Evolutionary conservation across 2,797 vertebrate genomes (phyloP), one percentile per base, ranked within the genome.

Genomic region (Aratinga solstitialis): DNA sequence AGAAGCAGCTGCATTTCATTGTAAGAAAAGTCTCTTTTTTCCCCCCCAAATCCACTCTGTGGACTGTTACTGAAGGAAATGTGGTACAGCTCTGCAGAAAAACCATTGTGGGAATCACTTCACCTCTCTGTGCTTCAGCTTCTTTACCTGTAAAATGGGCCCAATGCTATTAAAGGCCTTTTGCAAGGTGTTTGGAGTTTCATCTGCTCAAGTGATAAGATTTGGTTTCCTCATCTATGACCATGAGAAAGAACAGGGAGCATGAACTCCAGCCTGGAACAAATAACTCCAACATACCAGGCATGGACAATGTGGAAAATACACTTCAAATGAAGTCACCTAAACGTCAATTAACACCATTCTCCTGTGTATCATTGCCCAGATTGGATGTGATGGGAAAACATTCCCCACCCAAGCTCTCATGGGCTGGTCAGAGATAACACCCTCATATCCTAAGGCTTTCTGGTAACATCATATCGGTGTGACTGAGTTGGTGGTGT

Each of bases 81-180:
- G 24, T 2, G 18, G 23, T 17, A 27, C 56, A 36, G 30, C 18
- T 80, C 48, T 43, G 66, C 2, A 14, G 76, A 45, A 54, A 68
- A 66, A 29, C 40, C 8, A 2, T 30, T 5, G 3, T 0, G 0
- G 5, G 10, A 73, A 13, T 58, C 12, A 14, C 53, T 65, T 53
- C 13, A 32, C 6, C 21, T 74, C 71, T 53, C 21, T 34, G 16
- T 17, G 23, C n/a, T n/a, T 54, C 51, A 19, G 14, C n/a, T 78
- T 47, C 18, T 9, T 43, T 13, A 68, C 75, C 86, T 71, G 69
- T 51, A 50, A 62, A 82, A 38, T 0, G 59, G 34, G 26, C 38
- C n/a, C 40, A 34, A 10, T 17, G 19, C 17, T 78, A 13, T 13
- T 29, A 32, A 47, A 43, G 4, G 9, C 7, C 14, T 71, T 90